Conservation (phyloP, 2,797 vertebrate species). For the Mormyrus proboscirostris region DNA sequence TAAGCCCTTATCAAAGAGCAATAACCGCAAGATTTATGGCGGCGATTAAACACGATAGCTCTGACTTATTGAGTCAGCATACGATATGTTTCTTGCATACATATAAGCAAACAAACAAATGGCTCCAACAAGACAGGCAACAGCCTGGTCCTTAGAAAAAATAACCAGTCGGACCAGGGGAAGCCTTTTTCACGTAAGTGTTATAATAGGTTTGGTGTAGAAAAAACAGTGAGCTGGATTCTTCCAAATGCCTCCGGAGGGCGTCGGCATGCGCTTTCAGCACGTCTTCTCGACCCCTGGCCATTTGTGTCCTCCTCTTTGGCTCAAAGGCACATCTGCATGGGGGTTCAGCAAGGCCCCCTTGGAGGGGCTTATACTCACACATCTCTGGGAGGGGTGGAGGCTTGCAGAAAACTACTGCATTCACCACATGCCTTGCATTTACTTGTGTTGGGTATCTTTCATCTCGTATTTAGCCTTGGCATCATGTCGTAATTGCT, state of each 20-base stretch:
- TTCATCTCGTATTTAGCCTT: not conserved
- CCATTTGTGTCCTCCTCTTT: constrained; percentile 48
- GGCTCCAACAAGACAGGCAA: constrained; percentile 21
- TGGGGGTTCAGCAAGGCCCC: constrained; percentile 17
- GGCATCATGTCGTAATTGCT: not conserved
- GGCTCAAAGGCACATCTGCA: constrained; percentile 47
- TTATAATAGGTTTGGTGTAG: constrained; percentile 57
- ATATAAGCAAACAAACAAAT: not conserved
- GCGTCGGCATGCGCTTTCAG: constrained; percentile 36
- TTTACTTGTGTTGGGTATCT: not conserved
- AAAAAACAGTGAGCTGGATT: constrained; percentile 54
- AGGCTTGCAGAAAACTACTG: not conserved
- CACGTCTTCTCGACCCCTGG: constrained; percentile 50
- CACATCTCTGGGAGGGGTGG: not conserved
- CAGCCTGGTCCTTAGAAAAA: constrained; percentile 41
- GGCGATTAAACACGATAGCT: not conserved
- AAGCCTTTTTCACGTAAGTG: constrained; percentile 53
- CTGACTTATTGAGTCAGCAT: not conserved
- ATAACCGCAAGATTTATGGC: not conserved
- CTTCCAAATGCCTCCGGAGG: constrained; percentile 41
- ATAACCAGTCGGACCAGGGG: constrained; percentile 34
- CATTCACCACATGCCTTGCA: not conserved
- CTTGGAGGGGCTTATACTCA: not conserved
- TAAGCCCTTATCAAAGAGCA: constrained; percentile 1
- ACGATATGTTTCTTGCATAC: not conserved